Evolutionary conservation across 1,140 invertebrate species (phyloP).

Genomic region (Hyposmocoma kahamanoa): DNA sequence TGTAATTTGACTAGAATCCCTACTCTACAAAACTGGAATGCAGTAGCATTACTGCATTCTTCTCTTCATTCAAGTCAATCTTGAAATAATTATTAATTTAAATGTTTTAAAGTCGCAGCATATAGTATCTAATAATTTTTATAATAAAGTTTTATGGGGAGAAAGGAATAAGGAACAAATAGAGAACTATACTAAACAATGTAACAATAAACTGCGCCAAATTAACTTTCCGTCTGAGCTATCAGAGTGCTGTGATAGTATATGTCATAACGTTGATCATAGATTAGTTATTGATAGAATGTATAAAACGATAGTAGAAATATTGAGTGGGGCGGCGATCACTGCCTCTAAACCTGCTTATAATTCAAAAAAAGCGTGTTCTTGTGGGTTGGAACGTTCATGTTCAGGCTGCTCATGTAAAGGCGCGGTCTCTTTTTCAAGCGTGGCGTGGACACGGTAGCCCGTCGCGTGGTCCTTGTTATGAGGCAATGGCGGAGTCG

Average conservation of each 20-base stretch:
- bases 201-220: not conserved
- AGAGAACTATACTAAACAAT: not conserved
- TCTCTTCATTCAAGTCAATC: no score
- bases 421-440: not conserved
- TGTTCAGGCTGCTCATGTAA: not conserved
- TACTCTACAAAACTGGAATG: no score
- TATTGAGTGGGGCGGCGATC: not conserved
- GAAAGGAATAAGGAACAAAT: not conserved
- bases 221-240: not conserved
- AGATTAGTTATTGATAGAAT: not conserved
- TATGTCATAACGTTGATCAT: not conserved
- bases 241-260: not conserved
- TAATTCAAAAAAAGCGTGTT: not conserved
- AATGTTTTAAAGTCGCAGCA: not conserved
- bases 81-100: not conserved
- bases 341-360: not conserved
- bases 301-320: not conserved
- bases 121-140: not conserved
- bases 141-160: not conserved
- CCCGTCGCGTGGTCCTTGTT: not conserved
- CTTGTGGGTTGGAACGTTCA: not conserved
- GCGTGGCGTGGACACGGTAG: not conserved
- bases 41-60: no score
- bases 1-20: no score
- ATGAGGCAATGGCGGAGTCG: not conserved